Base-by-base conservation (phyloP, 1,140 invertebrate genomes). In the Mylabris phalerata region DNA sequence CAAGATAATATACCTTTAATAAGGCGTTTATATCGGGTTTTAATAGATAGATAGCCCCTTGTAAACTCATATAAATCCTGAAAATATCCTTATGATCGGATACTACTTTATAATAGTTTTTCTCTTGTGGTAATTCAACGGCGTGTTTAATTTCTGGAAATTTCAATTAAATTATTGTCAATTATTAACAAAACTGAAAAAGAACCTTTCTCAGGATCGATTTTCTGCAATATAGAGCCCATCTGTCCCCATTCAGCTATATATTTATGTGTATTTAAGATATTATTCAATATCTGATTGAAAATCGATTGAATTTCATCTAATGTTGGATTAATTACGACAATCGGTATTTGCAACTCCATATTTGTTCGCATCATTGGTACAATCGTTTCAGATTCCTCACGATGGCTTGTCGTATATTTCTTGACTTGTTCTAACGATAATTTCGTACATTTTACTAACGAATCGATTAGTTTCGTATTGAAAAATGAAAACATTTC, bases 41-140 rank as follows among this genome's bases (percentile, higher is more conserved):
- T 45, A 82, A 79, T 60, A 84, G 76, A 57, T 80, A 76, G 72
- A 87, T 82, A 59, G 81, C 80, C 55, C 84, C 84, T 71, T 86
- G 86, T 43, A 92, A 73, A 39, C 85, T 82, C 73, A 88, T 85
- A 27, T 83, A 80, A 11, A 82, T 78, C 48, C 88, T 79, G 2
- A 87, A 79, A 54, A 90, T 81, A 68, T 91, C 89, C 68, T 90
- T 92, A 67, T 92, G 88, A 64, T 92, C 89, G 1, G 81, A 81
- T 4, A 93, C 83, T 57, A 75, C 80, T 66, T 87, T 82, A 69
- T 82, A 89, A 70, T 88, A 91, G 67, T 81, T 88, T 64, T 80
- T 59, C 6, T 25, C 25, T 3, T 46, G n/a, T 13, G 57, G 27
- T 27, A 48, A 32, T 13, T 48, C 39, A 40, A 43, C 42, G 27